Conservation (phyloP, 2,797 vertebrate species). For the Gymnocypris eckloni region DNA sequence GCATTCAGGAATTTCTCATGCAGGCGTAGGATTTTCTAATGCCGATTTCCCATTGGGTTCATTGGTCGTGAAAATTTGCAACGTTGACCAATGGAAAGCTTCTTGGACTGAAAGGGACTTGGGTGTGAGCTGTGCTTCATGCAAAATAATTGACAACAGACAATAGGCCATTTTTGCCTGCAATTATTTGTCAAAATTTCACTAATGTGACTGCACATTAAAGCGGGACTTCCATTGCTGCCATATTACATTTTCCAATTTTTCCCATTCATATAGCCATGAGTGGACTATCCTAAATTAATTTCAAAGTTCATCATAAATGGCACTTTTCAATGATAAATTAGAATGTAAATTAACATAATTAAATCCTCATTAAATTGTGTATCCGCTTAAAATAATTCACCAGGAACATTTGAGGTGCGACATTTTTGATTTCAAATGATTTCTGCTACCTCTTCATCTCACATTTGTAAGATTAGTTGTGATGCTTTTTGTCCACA, state of each 20-base stretch:
- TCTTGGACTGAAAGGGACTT: neutral
- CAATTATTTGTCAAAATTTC: neutral
- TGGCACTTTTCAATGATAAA: constrained; percentile 66
- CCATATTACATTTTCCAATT: neutral
- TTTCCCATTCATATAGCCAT: neutral
- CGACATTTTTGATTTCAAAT: constrained; percentile 16
- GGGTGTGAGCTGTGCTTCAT: neutral
- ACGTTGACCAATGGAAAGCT: neutral
- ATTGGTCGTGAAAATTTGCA: neutral
- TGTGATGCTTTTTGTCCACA: constrained; percentile 65
- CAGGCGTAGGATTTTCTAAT: neutral
- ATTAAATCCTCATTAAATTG: neutral
- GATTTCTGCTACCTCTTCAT: constrained; percentile 39
- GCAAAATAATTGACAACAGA: neutral
- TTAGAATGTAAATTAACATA: constrained; percentile 42
- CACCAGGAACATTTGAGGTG: neutral
- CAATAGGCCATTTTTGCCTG: neutral
- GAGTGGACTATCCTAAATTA: neutral
- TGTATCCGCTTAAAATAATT: neutral
- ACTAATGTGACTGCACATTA: neutral
- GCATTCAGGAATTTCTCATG: neutral
- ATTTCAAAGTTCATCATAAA: constrained; percentile 57
- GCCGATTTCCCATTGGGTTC: neutral
- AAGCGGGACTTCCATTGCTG: neutral
- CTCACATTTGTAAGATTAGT: constrained; percentile 56